Evolutionary conservation across 2,888 invertebrate species (phyloP).

Genomic region (Oxystoma pomonae): DNA sequence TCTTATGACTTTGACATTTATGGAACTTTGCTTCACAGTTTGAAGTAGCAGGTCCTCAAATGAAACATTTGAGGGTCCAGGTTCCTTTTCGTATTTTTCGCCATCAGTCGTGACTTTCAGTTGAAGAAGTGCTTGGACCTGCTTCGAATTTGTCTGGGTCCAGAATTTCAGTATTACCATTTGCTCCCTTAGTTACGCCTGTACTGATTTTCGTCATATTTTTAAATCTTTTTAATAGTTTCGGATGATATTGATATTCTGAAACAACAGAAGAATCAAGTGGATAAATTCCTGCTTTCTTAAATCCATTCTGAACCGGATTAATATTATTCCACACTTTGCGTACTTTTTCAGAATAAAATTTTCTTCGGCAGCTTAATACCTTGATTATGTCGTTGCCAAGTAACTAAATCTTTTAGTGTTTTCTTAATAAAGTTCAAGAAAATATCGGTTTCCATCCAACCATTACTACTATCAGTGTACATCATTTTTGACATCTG

Average conservation of each 20-base stretch:
- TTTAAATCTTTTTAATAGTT: slow-evolving; percentile 16
- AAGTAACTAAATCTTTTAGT: no score
- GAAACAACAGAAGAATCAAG: no score
- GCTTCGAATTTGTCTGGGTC: slow-evolving; percentile 11
- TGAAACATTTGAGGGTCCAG: slow-evolving; percentile 15
- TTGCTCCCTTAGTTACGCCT: slow-evolving; percentile 10
- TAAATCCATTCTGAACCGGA: no score
- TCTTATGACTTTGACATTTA: slow-evolving; percentile 17
- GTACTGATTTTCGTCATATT: slow-evolving; percentile 13
- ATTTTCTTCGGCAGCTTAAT: no score
- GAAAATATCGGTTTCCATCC: no score
- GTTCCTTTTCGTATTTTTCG: slow-evolving; percentile 6
- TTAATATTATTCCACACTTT: no score
- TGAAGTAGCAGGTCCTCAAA: slow-evolving; percentile 16
- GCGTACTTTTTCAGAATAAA: no score
- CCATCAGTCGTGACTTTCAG: slow-evolving; percentile 4
- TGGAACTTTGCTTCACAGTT: slow-evolving; percentile 13
- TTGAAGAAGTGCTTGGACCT: slow-evolving; percentile 15
- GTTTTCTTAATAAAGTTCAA: no score
- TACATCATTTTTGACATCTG: no score
- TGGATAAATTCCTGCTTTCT: no score
- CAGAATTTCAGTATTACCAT: slow-evolving; percentile 11
- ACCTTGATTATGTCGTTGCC: no score
- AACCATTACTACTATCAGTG: no score
- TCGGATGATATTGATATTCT: slow-evolving; percentile 14